Evolutionary conservation across 2,113 vertebrate genomes (phyloP).

Genomic region (Cynoglossus semilaevis): DNA sequence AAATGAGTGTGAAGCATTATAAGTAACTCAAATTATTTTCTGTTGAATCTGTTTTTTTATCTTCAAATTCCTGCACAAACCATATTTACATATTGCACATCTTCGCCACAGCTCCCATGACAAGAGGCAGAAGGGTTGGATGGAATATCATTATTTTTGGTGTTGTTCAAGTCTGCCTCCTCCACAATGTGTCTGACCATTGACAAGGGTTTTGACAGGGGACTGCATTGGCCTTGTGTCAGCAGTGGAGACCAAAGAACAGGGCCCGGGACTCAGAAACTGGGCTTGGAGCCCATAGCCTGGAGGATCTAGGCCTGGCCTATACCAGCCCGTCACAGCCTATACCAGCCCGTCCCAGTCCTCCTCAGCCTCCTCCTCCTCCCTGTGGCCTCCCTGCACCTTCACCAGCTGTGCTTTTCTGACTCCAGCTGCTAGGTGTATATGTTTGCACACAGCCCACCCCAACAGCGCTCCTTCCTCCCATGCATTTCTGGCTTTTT

Average conservation of each 20-base stretch:
- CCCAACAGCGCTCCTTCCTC: constrained; percentile 68
- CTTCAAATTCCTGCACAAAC: too few species aligned
- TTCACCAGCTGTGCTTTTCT: constrained; percentile 89
- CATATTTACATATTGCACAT: not conserved
- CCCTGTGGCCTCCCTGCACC: constrained; percentile 67
- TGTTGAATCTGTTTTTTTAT: too few species aligned
- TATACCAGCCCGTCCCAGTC: constrained; percentile 54
- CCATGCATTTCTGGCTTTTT: constrained; percentile 71
- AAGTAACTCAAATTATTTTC: too few species aligned
- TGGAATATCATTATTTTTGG: constrained; percentile 42
- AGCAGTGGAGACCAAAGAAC: constrained; percentile 64
- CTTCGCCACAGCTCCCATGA: not conserved
- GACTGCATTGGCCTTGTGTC: constrained; percentile 78
- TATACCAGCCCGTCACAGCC: constrained; percentile 57
- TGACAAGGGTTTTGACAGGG: constrained; percentile 61
- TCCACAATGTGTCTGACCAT: constrained; percentile 54
- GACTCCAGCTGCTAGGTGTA: constrained; percentile 85
- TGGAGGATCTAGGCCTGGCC: constrained; percentile 68
- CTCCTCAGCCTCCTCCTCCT: constrained; percentile 45
- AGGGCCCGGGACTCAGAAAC: constrained; percentile 71
- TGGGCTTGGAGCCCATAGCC: constrained; percentile 72
- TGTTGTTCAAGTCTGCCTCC: constrained; percentile 50
- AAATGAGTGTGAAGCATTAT: too few species aligned
- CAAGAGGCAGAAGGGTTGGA: constrained; percentile 4
- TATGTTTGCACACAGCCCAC: constrained; percentile 41